Conservation (phyloP, 2,797 vertebrate genomes). For the Masticophis lateralis region DNA sequence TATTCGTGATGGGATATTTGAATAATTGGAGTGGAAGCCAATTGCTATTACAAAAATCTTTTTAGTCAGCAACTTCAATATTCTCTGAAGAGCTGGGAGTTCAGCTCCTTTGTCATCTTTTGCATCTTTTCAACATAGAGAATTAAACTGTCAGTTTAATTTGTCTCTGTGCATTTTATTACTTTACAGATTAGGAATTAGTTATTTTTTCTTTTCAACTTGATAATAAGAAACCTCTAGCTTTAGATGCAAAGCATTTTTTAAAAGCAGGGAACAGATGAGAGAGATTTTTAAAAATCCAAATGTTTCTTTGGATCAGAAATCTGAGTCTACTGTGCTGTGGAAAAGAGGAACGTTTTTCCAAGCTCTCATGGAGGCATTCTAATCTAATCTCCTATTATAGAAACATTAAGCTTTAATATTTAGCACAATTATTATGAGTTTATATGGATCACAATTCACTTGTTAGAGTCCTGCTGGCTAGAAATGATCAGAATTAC, state of each 20-base stretch:
- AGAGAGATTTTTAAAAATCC: not conserved
- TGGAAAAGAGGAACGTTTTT: not conserved
- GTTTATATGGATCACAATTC: not conserved
- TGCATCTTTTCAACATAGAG: not conserved
- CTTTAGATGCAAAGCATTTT: not conserved
- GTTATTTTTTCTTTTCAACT: not conserved
- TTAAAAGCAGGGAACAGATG: not conserved
- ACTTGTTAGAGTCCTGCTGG: not conserved
- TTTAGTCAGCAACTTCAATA: not conserved
- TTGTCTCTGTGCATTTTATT: not conserved
- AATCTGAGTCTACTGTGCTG: not conserved
- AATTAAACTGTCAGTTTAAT: not conserved
- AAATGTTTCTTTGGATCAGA: not conserved
- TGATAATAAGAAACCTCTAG: not conserved
- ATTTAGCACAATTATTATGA: not conserved
- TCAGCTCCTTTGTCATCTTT: not conserved
- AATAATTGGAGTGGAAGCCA: not conserved
- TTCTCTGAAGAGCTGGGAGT: not conserved
- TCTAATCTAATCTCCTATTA: not conserved
- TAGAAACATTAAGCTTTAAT: not conserved
- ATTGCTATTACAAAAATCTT: not conserved
- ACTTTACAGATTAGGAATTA: not conserved
- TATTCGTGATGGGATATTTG: not conserved
- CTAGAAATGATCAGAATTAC: not conserved
- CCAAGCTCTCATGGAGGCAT: not conserved